Conservation (phyloP, 1,140 invertebrate species). For the Dendroctonus valens region DNA sequence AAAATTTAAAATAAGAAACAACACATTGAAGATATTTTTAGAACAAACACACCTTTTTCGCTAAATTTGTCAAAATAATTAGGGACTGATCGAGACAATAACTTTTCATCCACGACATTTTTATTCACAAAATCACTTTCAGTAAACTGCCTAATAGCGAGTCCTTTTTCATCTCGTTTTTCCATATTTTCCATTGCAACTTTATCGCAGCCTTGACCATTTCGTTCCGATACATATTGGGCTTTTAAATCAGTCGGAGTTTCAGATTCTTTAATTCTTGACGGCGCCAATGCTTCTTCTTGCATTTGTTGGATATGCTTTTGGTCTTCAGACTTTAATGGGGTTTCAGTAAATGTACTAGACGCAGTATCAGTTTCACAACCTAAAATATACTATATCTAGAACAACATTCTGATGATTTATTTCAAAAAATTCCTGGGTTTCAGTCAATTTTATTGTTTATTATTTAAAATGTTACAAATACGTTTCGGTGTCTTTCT, state of each 20-base stretch:
- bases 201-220: not conserved
- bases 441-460: too few relatives aligned
- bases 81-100: constrained; percentile 36
- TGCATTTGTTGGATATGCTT: too few relatives aligned
- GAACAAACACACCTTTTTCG: constrained; percentile 12
- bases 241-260: not conserved
- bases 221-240: not conserved
- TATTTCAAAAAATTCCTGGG: too few relatives aligned
- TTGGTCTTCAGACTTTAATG: too few relatives aligned
- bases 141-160: constrained; percentile 21
- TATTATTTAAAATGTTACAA: too few relatives aligned
- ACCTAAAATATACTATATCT: constrained; percentile 34
- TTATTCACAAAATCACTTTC: constrained; percentile 62
- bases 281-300: not conserved
- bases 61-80: constrained; percentile 38
- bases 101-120: constrained; percentile 49
- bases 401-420: not conserved
- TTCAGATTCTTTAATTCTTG: not conserved
- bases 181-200: not conserved
- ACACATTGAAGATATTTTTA: not conserved
- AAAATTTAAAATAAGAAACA: not conserved
- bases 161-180: not conserved
- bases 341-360: too few relatives aligned
- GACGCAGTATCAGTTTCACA: constrained; percentile 46
- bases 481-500: too few relatives aligned